Percentiles rank a stretch among this genome's conserved stretches.
phyloP scores from a whole-genome alignment of 2,888 invertebrate species.

The Coleophora deauratella region DNA sequence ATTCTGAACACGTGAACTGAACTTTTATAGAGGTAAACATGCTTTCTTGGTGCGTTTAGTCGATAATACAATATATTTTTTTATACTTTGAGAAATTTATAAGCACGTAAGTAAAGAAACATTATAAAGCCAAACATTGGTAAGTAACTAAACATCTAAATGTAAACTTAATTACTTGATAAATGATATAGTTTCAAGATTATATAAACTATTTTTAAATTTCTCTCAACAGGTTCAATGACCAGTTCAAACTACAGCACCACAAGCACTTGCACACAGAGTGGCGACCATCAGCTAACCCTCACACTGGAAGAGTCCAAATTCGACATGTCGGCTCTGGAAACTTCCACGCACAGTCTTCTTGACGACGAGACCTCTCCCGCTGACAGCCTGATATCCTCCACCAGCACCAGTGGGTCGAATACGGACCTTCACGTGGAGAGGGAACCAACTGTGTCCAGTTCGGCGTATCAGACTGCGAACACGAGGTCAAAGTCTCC shows the following conservation, averaged over 20 bases:
- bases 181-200: too few species aligned
- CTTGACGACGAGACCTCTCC: conserved; percentile 90
- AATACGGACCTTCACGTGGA: conserved; percentile 69
- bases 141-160: too few species aligned
- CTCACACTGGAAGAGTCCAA: conserved; percentile 82
- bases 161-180: too few species aligned
- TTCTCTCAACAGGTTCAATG: conserved; percentile 59
- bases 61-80: too few species aligned
- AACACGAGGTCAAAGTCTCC: conserved; percentile 71
- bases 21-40: too few species aligned
- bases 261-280: conserved; percentile 65
- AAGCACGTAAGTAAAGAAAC: too few species aligned
- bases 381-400: conserved; percentile 83
- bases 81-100: too few species aligned
- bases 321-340: conserved; percentile 82
- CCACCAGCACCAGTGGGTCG: conserved; percentile 76
- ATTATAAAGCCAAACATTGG: too few species aligned
- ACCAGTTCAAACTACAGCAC: conserved; percentile 69
- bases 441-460: conserved; percentile 59
- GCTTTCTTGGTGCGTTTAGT: too few species aligned
- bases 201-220: too few species aligned
- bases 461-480: conserved; percentile 63
- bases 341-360: conserved; percentile 78
- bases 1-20: too few species aligned
- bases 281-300: conserved; percentile 67